These are phyloP conservation scores for Drosophila picticornis DNA, from an alignment of 2,888 invertebrate species.

Conservation along the genomic window DNA sequence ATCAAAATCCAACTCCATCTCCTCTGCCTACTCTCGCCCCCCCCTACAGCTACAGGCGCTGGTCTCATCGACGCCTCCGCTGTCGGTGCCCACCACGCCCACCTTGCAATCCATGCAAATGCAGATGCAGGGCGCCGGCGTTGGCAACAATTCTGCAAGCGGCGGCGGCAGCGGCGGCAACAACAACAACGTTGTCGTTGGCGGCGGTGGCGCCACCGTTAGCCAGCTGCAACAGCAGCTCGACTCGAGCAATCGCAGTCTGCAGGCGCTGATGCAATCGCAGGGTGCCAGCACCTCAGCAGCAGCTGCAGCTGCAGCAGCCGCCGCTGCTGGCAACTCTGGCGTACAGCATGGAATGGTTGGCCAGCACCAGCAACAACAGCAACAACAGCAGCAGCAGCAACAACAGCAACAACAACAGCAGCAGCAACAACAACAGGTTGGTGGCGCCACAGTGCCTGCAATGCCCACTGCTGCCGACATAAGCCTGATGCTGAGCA, in stretches of 20 bases:
- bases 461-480: slow-evolving; percentile 85
- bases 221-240: slow-evolving; percentile 70
- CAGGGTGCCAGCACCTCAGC: slow-evolving; percentile 82
- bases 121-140: slow-evolving; percentile 81
- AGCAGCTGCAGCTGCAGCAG: slow-evolving; percentile 78
- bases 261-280: slow-evolving; percentile 84
- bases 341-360: slow-evolving; percentile 53
- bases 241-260: slow-evolving; percentile 80
- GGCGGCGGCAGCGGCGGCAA: slow-evolving; percentile 44
- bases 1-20: slow-evolving; percentile 20
- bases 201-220: slow-evolving; percentile 47
- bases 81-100: slow-evolving; percentile 84
- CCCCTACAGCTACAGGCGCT: slow-evolving; percentile 84
- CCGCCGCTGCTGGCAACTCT: slow-evolving; percentile 45
- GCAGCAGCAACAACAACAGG: slow-evolving; percentile 67
- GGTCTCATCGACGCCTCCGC: slow-evolving; percentile 84
- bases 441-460: slow-evolving; percentile 65
- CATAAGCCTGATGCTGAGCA: slow-evolving; percentile 85
- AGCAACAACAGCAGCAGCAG: slow-evolving; percentile 57
- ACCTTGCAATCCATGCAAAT: slow-evolving; percentile 85
- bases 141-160: slow-evolving; percentile 47
- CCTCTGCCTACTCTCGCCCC: slow-evolving; percentile 30
- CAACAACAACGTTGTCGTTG: slow-evolving; percentile 31
- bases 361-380: slow-evolving; percentile 71
- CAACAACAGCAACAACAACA: slow-evolving; percentile 72